Evolutionary conservation across 23 tunicate genomes (phyloP).

Genomic region (Styela plicata): DNA sequence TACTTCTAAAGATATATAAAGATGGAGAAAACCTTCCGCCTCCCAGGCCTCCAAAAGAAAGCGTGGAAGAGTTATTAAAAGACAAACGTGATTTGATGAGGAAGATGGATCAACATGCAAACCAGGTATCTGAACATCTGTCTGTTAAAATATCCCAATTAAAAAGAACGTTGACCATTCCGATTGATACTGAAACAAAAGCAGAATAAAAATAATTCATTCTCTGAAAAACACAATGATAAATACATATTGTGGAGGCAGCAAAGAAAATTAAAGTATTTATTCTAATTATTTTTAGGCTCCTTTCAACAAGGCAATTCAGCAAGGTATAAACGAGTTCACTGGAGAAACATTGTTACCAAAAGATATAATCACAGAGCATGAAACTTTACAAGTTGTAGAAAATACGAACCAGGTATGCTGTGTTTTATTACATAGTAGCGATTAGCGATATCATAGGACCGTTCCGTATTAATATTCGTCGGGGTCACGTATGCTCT

Average conservation of each 20-base stretch:
- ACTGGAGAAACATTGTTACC: slow-evolving; percentile 5
- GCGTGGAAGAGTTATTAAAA: slow-evolving; percentile 3
- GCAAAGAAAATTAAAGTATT: too few species aligned
- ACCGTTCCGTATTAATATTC: too few species aligned
- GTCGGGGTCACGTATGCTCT: too few species aligned
- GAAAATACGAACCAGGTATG: neutral
- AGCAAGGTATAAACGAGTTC: neutral
- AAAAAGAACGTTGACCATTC: too few species aligned
- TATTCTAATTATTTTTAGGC: neutral
- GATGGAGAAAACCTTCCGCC: neutral
- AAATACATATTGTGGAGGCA: too few species aligned
- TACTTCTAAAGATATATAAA: neutral
- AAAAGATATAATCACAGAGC: neutral
- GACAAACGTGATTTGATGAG: slow-evolving; percentile 1
- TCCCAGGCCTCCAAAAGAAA: slow-evolving; percentile 5
- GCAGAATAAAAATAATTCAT: too few species aligned
- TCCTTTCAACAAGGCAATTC: neutral
- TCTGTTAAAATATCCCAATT: too few species aligned
- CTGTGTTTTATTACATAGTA: too few species aligned
- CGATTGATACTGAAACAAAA: too few species aligned
- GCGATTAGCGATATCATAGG: too few species aligned
- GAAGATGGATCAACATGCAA: slow-evolving; percentile 16
- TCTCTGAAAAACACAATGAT: too few species aligned
- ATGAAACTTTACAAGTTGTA: neutral
- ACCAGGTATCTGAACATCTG: too few species aligned